A percentile compares a stretch with the other conserved stretches of the same genome.
These are phyloP conservation scores for Bucorvus abyssinicus DNA, from an alignment of 2,797 vertebrate species.

Conservation along the genomic window DNA sequence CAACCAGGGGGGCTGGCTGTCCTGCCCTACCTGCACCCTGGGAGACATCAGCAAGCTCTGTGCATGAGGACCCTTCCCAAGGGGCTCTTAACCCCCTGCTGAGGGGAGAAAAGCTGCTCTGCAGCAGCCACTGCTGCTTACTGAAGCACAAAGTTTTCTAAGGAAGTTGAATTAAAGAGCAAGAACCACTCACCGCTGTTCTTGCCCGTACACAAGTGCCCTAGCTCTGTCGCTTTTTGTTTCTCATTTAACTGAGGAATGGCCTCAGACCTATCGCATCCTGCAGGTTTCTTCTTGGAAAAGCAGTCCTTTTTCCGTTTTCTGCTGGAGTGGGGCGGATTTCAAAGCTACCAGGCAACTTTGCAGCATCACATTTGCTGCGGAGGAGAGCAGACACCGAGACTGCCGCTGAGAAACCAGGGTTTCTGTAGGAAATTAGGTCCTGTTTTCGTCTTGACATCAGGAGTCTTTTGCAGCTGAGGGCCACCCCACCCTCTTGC, in stretches of 20 bases:
- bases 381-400: background rate
- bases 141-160: accelerated
- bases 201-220: accelerated
- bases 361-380: background rate
- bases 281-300: background rate
- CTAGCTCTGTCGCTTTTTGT: background rate
- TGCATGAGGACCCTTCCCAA: accelerated
- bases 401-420: accelerated
- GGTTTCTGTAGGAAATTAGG: background rate
- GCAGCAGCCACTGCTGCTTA: background rate
- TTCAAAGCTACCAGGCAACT: accelerated
- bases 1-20: background rate
- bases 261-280: background rate
- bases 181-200: accelerated
- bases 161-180: background rate
- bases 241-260: background rate
- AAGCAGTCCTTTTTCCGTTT: background rate
- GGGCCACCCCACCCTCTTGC: background rate
- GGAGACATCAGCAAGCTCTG: background rate
- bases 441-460: accelerated
- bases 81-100: background rate
- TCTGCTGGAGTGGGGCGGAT: background rate
- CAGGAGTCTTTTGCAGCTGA: background rate
- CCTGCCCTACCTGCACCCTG: accelerated
- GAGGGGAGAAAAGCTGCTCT: background rate